Evolutionary conservation across 2,888 invertebrate species (phyloP), one percentile per base, ranked within the genome.

Genomic region (Plagodis dolabraria): DNA sequence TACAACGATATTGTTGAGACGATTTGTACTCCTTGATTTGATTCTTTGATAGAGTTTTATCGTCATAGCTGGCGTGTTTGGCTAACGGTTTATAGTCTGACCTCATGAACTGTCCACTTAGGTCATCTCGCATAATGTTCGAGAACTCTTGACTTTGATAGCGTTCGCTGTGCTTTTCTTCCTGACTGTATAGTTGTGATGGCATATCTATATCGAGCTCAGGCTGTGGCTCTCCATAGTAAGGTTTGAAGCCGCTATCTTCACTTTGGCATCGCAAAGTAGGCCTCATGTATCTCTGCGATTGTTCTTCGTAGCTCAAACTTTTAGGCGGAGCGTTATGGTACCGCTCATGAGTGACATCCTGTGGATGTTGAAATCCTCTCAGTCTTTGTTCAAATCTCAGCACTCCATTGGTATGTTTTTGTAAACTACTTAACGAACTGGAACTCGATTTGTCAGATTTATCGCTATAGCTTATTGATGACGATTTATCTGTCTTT

Each of bases 71-170:
- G n/a, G 94, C 94, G 71, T 95, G 94, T 77, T 95, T 94, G 34
- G 94, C 93, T 46, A 95, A 72, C 7, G 94, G 94, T 70, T 94
- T 94, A 60, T 92, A 93, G 42, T 94, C 94, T 2, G 93, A 91
- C 47, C 94, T 86, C 51, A 93, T 85, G 65, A 91, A 92, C 57
- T 91, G 89, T 61, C 82, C 79, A 64, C 75, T 68, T 22, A 71
- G 66, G 62, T 91, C 89, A 57, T 92, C 92, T 11, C 87, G 83
- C 57, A 93, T 83, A 22, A 92, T 87, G 60, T 85, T 88, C 0
- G 94, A 93, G 79, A 95, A 95, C 68, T 95, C 95, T 82, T 95
- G 95, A 67, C 95, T 95, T 80, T 94, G 95, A 76, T 95, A 95
- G 2, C 95, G 93, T 75, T 94, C 94, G 22, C 94, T 94, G 45